phyloP scores from a whole-genome alignment of 2,888 invertebrate genomes.

The Ophion slaviceki region DNA sequence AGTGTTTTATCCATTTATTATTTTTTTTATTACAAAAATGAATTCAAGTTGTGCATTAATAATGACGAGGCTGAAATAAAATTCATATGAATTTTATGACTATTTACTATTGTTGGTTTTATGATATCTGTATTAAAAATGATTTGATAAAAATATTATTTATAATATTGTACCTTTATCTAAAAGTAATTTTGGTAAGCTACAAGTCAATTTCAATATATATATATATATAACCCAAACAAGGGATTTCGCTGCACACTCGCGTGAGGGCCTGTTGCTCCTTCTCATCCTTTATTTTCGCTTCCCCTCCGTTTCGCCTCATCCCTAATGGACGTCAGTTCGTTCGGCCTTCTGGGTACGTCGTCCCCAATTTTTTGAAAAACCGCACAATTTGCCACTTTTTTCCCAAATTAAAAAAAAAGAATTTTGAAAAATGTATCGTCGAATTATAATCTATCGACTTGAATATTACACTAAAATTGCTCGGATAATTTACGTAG shows the following conservation, averaged over 20 bases:
- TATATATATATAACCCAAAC: neutral
- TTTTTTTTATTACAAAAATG: neutral
- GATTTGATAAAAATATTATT: neutral
- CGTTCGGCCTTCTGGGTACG: neutral
- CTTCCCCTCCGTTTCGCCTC: neutral
- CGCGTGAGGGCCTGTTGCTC: constrained; percentile 59
- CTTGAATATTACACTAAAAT: neutral
- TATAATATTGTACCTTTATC: neutral
- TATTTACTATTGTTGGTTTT: neutral
- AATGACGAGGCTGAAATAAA: neutral
- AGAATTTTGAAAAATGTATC: neutral
- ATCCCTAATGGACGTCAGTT: neutral
- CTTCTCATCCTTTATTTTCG: constrained; percentile 42
- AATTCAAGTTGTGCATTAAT: neutral
- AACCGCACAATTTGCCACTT: neutral
- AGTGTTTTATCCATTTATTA: neutral
- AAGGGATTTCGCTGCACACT: constrained; percentile 4
- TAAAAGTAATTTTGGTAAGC: neutral
- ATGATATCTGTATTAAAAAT: no score
- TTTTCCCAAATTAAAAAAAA: neutral
- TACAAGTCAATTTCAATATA: no score
- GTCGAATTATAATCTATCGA: neutral
- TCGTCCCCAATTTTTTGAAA: neutral
- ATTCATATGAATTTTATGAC: neutral
- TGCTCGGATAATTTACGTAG: neutral